Conservation (phyloP, 2,888 invertebrate species). For the Chromoteleia sp. region DNA sequence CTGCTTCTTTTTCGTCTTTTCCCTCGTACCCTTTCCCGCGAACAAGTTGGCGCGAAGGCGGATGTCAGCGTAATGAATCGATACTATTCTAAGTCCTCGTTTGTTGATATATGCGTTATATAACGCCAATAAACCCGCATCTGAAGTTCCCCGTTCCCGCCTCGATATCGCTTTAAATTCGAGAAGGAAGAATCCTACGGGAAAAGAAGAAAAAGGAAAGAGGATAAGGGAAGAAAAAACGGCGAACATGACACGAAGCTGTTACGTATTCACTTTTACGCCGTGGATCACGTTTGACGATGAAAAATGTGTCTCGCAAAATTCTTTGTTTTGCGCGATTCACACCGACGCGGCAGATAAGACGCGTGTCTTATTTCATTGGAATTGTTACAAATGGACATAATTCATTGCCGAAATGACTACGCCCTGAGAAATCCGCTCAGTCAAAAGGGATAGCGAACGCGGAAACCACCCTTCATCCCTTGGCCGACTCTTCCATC, state of each 20-base stretch:
- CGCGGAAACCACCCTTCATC: slow-evolving; percentile 60
- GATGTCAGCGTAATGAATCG: slow-evolving; percentile 64
- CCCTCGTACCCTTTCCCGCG: slow-evolving; percentile 40
- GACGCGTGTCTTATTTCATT: slow-evolving; percentile 29
- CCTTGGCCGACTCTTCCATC: slow-evolving; percentile 72
- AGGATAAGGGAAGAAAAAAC: no score
- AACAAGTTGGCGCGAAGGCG: slow-evolving; percentile 63
- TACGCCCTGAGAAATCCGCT: slow-evolving; percentile 53
- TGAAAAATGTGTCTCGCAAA: slow-evolving; percentile 24
- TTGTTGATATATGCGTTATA: slow-evolving; percentile 52
- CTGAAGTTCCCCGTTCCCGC: slow-evolving; percentile 29
- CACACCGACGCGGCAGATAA: slow-evolving; percentile 2
- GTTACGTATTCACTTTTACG: slow-evolving; percentile 25
- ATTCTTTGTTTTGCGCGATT: slow-evolving; percentile 27
- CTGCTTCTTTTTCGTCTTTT: slow-evolving; percentile 55
- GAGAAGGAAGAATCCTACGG: no score
- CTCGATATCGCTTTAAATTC: background rate
- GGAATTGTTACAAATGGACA: slow-evolving; percentile 17
- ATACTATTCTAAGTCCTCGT: slow-evolving; percentile 45
- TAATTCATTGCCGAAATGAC: slow-evolving; percentile 51
- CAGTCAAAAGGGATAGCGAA: slow-evolving; percentile 46
- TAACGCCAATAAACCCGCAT: slow-evolving; percentile 53
- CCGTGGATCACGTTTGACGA: slow-evolving; percentile 18
- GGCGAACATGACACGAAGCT: no score
- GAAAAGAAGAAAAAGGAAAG: no score